Evolutionary conservation across 2,888 invertebrate genomes (phyloP).

Genomic region (Tortricodes alternella): DNA sequence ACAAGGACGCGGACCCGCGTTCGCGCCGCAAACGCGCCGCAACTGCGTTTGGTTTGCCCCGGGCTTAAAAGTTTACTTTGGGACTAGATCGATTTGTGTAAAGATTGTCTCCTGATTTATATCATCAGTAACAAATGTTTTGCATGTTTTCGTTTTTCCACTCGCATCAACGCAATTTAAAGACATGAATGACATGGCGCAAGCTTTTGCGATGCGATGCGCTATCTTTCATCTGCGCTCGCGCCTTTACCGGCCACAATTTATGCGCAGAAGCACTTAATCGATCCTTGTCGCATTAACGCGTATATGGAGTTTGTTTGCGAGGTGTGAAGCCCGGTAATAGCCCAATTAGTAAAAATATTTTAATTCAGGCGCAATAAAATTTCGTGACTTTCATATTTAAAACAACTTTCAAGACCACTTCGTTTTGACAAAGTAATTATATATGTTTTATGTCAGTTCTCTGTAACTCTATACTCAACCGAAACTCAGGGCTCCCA

Average conservation of each 20-base stretch:
- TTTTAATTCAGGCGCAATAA: slow-evolving; percentile 3
- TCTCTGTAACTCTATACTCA: too few relatives aligned
- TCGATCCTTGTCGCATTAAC: slow-evolving; percentile 29
- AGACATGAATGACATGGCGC: slow-evolving; percentile 13
- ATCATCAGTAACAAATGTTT: too few relatives aligned
- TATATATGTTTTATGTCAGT: too few relatives aligned
- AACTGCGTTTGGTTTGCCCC: too few relatives aligned
- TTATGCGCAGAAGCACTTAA: slow-evolving; percentile 20
- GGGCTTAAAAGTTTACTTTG: too few relatives aligned
- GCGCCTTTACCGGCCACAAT: slow-evolving; percentile 1
- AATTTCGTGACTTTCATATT: not conserved
- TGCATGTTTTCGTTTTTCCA: too few relatives aligned
- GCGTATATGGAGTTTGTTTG: slow-evolving; percentile 12
- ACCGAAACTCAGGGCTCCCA: too few relatives aligned
- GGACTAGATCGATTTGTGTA: too few relatives aligned
- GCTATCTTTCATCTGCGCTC: slow-evolving; percentile 19
- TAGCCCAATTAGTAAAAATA: slow-evolving; percentile 23
- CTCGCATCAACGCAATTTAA: not conserved
- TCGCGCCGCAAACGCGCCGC: too few relatives aligned
- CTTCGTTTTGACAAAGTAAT: too few relatives aligned
- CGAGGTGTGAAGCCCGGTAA: slow-evolving; percentile 25
- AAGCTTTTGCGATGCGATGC: slow-evolving; percentile 8
- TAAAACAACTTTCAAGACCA: not conserved
- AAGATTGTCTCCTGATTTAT: too few relatives aligned
- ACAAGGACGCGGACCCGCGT: too few relatives aligned